A percentile compares a stretch with the other conserved stretches of the same genome.
Conservation (phyloP, 1,140 invertebrate genomes). For the Trichonephila inaurata region DNA sequence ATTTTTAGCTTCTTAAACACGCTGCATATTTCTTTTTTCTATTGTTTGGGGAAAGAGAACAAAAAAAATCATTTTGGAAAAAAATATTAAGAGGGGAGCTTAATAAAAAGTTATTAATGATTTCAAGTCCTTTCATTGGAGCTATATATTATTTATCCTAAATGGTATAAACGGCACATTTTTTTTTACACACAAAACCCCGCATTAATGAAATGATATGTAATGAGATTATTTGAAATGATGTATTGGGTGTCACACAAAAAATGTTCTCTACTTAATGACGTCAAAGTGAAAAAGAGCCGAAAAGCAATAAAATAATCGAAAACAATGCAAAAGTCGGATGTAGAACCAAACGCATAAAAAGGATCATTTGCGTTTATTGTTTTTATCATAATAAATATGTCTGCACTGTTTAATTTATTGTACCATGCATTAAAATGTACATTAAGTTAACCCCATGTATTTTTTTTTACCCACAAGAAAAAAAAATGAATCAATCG, state of each 20-base stretch:
- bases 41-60: background rate
- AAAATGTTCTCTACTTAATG: background rate
- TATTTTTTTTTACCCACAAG: background rate
- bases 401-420: constrained; percentile 38
- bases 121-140: constrained; percentile 9
- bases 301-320: background rate
- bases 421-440: constrained; percentile 16
- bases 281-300: constrained; percentile 5
- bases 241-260: constrained; percentile 21
- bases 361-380: constrained; percentile 35
- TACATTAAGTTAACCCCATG: background rate
- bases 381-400: constrained; percentile 29
- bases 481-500: background rate
- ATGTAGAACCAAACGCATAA: background rate
- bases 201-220: constrained; percentile 20
- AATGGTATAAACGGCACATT: constrained; percentile 3
- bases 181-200: background rate
- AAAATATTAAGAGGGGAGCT: background rate
- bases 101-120: constrained; percentile 38
- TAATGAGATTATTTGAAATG: constrained; percentile 39
- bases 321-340: constrained; percentile 18
- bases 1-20: background rate
- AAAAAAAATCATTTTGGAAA: background rate
- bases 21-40: constrained; percentile 4
- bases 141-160: constrained; percentile 30